Percentiles rank a stretch among this genome's conserved stretches.
These are phyloP conservation scores for Sminthopsis crassicaudata DNA, from an alignment of 2,113 vertebrate species.

Conservation along the genomic window DNA sequence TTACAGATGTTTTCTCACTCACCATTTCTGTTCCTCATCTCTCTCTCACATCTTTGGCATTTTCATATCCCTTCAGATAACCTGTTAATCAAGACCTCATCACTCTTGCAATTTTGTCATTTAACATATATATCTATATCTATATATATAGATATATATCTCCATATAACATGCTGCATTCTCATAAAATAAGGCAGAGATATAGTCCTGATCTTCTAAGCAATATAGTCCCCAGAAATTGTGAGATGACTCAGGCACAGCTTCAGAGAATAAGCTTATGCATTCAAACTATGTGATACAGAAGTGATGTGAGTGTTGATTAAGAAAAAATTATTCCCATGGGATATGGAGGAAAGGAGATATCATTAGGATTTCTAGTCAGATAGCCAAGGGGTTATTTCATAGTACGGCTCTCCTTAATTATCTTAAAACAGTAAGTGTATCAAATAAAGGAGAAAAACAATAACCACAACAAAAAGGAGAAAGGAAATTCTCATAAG, in stretches of 20 bases:
- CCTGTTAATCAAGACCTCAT: background rate
- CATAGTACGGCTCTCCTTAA: background rate
- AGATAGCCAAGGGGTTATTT: background rate
- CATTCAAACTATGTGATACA: background rate
- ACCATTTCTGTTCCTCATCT: too few species aligned
- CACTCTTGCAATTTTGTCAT: background rate
- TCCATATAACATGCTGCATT: background rate
- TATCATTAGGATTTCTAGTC: background rate
- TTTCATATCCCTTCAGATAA: background rate
- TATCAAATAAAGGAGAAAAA: background rate
- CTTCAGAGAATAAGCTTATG: background rate
- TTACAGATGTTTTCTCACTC: too few species aligned
- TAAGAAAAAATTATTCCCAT: background rate
- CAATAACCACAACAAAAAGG: background rate
- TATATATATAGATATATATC: background rate
- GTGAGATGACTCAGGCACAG: background rate
- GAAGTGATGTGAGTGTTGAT: background rate
- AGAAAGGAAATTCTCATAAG: background rate
- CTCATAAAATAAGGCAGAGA: background rate
- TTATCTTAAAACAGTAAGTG: background rate
- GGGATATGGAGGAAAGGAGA: background rate
- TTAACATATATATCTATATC: too few species aligned
- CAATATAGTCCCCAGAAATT: background rate
- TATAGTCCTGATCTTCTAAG: background rate
- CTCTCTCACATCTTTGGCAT: too few species aligned